A percentile compares a stretch with the other conserved stretches of the same genome.
Evolutionary conservation across 2,113 vertebrate species (phyloP).

Genomic region (Campylorhamphus procurvoides): DNA sequence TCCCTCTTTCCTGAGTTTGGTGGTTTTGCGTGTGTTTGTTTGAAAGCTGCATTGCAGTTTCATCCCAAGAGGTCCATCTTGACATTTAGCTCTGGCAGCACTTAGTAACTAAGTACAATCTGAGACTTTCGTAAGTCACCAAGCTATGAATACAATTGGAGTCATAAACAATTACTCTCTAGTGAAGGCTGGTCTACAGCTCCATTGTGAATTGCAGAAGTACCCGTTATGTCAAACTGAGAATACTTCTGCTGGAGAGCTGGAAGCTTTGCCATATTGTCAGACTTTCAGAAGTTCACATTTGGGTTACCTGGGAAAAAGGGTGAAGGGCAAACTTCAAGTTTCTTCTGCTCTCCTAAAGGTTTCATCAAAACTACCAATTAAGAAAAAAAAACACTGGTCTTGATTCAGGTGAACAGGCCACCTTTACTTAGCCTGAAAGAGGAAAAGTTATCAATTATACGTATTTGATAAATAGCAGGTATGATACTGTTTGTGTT

Average conservation of each 20-base stretch:
- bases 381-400: neutral
- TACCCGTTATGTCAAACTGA: neutral
- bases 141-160: neutral
- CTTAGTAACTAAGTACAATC: neutral
- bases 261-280: neutral
- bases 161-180: neutral
- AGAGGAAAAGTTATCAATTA: neutral
- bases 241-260: neutral
- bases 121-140: neutral
- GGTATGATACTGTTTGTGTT: neutral
- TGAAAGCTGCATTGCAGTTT: neutral
- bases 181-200: neutral
- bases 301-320: neutral
- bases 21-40: rapidly evolving
- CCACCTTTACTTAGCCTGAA: neutral
- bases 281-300: neutral
- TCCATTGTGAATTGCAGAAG: neutral
- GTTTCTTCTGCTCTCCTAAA: neutral
- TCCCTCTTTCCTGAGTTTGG: rapidly evolving
- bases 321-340: neutral
- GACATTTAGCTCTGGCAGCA: neutral
- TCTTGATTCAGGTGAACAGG: neutral
- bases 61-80: neutral
- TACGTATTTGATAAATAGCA: neutral
- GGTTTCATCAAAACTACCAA: neutral